phyloP scores from a whole-genome alignment of 2,797 vertebrate species.

The Poeciliopsis paucimaculata region DNA sequence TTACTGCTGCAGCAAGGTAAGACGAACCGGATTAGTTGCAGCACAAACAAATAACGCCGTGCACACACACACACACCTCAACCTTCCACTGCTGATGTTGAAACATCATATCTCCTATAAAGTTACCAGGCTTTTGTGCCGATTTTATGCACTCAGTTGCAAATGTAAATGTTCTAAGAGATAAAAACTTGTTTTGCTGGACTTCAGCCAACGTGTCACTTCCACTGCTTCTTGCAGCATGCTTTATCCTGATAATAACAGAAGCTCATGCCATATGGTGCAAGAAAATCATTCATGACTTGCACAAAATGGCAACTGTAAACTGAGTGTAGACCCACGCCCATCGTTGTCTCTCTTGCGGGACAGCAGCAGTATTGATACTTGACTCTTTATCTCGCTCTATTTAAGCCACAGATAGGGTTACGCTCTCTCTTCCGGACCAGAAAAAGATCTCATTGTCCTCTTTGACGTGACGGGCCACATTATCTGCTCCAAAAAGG shows the following conservation, averaged over 20 bases:
- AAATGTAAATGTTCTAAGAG: not conserved
- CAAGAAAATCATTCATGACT: conserved; percentile 70
- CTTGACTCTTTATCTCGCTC: conserved; percentile 72
- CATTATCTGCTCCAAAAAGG: conserved; percentile 62
- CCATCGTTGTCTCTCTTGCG: conserved; percentile 65
- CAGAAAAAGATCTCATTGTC: conserved; percentile 72
- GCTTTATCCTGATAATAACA: conserved; percentile 37
- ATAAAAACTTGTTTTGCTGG: conserved; percentile 4
- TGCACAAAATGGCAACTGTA: conserved; percentile 69
- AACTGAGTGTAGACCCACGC: conserved; percentile 60
- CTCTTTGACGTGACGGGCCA: conserved; percentile 57
- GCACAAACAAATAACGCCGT: conserved; percentile 52
- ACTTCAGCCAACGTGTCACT: not conserved
- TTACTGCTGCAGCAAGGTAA: conserved; percentile 69
- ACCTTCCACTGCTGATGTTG: conserved; percentile 38
- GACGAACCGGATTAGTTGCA: conserved; percentile 61
- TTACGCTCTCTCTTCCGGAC: conserved; percentile 72
- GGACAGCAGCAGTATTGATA: conserved; percentile 61
- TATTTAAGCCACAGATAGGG: conserved; percentile 70
- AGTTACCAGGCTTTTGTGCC: not conserved
- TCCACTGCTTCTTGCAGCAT: conserved; percentile 11
- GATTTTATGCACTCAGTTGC: not conserved
- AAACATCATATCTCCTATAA: conserved; percentile 3
- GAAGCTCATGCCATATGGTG: conserved; percentile 42
- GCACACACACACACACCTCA: conserved; percentile 25